Base-by-base conservation (phyloP, 2,797 vertebrate genomes). In the Hafferia zeledoni region DNA sequence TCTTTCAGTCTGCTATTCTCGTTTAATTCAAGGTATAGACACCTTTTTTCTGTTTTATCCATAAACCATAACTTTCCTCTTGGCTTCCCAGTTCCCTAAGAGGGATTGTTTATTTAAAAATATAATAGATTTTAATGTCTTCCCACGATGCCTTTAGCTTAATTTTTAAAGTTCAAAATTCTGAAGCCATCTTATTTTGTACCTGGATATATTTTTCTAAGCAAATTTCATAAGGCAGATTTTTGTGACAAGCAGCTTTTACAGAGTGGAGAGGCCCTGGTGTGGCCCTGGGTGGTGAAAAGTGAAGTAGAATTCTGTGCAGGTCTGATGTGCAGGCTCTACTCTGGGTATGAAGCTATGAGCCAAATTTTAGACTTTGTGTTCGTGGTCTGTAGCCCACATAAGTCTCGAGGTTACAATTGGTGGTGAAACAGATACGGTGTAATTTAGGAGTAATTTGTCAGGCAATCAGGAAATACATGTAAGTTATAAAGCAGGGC, bases 91-190 rank as follows among this genome's bases (percentile, higher is more conserved):
- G 1, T 91, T 94, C 71, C 80, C 53, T 57, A 33, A 87, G 75
- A 78, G 93, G 23, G 22, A 6, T 57, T 94, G 31, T 90, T 96
- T 94, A 78, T 83, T 90, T 87, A 41, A 80, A 83, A 94, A 83
- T 76, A 37, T 11, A n/a, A 27, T 46, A 33, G 37, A 91, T 53
- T 89, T 87, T 93, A 75, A 91, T 70, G 50, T 63, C 53, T 93
- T 67, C 35, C 14, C 4, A 71, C 39, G 30, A 65, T 77, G 43
- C 17, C 5, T 47, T 56, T 70, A 18, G 5, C 5, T 61, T 89
- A 56, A 70, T 78, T 83, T 75, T 67, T 91, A 53, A 81, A 92
- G 23, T 61, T 61, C 43, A 83, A 52, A 92, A 87, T 82, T 88
- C 56, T 57, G 59, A 88, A 84, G 35, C 17, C 44, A 12, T 49